Evolutionary conservation across 2,888 invertebrate species (phyloP).

Genomic region (Eupithecia inturbata): DNA sequence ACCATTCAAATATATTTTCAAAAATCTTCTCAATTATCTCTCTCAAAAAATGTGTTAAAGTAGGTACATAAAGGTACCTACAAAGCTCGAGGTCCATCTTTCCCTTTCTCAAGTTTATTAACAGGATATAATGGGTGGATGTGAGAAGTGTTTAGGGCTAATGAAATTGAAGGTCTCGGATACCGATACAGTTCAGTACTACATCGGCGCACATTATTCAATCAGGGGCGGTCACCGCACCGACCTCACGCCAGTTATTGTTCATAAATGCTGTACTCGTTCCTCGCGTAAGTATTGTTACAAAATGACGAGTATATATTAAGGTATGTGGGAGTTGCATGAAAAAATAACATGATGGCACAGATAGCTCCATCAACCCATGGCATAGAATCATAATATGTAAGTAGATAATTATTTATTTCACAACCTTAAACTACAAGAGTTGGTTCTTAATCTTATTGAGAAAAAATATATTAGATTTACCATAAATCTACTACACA

Average conservation of each 20-base stretch:
- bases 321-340: neutral
- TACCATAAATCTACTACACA: too few relatives aligned
- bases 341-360: neutral
- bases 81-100: too few relatives aligned
- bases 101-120: neutral
- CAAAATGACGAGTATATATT: neutral
- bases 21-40: too few relatives aligned
- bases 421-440: too few relatives aligned
- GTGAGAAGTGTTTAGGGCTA: neutral
- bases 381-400: too few relatives aligned
- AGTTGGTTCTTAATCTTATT: too few relatives aligned
- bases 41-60: too few relatives aligned
- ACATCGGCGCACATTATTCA: constrained; percentile 61
- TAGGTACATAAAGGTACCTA: too few relatives aligned
- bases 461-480: too few relatives aligned
- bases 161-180: constrained; percentile 46
- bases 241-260: constrained; percentile 54
- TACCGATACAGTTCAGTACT: constrained; percentile 59
- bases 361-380: too few relatives aligned
- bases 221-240: constrained; percentile 69
- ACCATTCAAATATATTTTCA: too few relatives aligned
- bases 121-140: neutral
- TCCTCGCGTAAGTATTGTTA: constrained; percentile 48
- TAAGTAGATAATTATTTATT: too few relatives aligned
- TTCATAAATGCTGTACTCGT: constrained; percentile 59